Percentiles rank a stretch among this genome's conserved stretches.
phyloP scores from a whole-genome alignment of 1,140 invertebrate genomes.

The Drosophila subobscura region DNA sequence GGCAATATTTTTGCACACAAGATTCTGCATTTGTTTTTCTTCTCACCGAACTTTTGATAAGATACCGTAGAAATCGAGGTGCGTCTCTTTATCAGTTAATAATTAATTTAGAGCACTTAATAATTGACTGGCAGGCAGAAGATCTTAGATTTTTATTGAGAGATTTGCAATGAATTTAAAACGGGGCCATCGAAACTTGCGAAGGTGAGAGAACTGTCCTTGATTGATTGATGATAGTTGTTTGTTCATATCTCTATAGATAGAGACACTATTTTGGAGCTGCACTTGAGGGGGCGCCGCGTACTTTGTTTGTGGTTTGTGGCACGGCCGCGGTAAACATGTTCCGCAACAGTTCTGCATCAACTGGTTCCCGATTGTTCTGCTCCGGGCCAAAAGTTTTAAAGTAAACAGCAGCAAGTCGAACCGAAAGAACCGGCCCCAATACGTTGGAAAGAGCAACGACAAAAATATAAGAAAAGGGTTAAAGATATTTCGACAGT shows the following conservation, averaged over 20 bases:
- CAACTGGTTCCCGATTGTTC: slow-evolving; percentile 63
- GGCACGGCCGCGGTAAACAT: slow-evolving; percentile 62
- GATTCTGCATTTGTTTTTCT: slow-evolving; percentile 40
- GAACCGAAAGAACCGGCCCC: slow-evolving; percentile 45
- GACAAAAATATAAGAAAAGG: slow-evolving; percentile 8
- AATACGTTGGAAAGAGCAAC: slow-evolving; percentile 36
- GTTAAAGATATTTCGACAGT: too few relatives aligned
- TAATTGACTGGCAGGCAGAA: slow-evolving; percentile 24
- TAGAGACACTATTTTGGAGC: slow-evolving; percentile 1
- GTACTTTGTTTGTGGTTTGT: slow-evolving; percentile 54
- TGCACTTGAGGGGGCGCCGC: not conserved
- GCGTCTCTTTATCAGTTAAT: slow-evolving; percentile 18
- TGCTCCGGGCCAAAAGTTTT: slow-evolving; percentile 30
- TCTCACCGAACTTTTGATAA: slow-evolving; percentile 27
- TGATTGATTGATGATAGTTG: not conserved
- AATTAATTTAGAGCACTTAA: slow-evolving; percentile 32
- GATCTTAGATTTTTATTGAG: slow-evolving; percentile 4
- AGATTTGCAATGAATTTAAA: slow-evolving; percentile 19
- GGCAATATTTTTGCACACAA: slow-evolving; percentile 17
- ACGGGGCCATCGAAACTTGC: slow-evolving; percentile 24
- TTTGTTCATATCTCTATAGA: not conserved
- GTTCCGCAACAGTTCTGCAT: slow-evolving; percentile 63
- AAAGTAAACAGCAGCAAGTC: slow-evolving; percentile 33
- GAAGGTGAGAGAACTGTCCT: slow-evolving; percentile 21
- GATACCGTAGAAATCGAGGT: slow-evolving; percentile 1